Percentiles rank a stretch among this genome's conserved stretches.
Evolutionary conservation across 2,113 vertebrate genomes (phyloP).

Genomic region (Peromyscus maniculatus): DNA sequence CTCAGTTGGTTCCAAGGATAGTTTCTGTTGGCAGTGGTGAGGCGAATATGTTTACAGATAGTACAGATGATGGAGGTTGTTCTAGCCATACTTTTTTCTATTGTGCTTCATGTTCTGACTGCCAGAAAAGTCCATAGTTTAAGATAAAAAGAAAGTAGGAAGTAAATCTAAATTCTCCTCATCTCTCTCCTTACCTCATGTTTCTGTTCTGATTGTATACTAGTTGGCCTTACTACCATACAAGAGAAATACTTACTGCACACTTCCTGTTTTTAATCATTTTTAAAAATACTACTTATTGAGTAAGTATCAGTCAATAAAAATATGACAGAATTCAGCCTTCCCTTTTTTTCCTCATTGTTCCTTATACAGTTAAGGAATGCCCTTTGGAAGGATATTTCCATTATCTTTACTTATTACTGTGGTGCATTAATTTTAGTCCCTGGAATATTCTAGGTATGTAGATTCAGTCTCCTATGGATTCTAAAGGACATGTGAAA

Average conservation of each 20-base stretch:
- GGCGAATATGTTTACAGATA: not conserved
- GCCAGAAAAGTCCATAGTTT: slow-evolving; percentile 12
- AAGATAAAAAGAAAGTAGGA: slow-evolving; percentile 9
- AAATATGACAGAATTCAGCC: slow-evolving; percentile 11
- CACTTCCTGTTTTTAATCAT: not conserved
- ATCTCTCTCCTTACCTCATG: not conserved
- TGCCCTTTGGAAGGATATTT: slow-evolving; percentile 4
- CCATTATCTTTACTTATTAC: slow-evolving; percentile 18
- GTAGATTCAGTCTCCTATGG: slow-evolving; percentile 2
- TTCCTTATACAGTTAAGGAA: not conserved
- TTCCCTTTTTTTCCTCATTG: slow-evolving; percentile 13
- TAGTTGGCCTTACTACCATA: not conserved
- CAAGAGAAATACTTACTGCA: not conserved
- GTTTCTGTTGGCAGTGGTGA: not conserved
- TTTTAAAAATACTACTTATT: not conserved
- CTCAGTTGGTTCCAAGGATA: not conserved
- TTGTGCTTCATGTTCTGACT: slow-evolving; percentile 19
- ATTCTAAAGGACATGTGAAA: slow-evolving; percentile 19
- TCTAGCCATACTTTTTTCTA: not conserved
- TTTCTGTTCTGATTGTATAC: not conserved
- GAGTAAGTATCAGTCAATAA: not conserved
- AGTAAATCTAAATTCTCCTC: not conserved
- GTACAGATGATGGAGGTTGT: not conserved
- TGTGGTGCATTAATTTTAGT: not conserved
- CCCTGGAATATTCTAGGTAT: not conserved